These are phyloP conservation scores for Ascaphus truei DNA, from an alignment of 2,113 vertebrate genomes.

Conservation along the genomic window DNA sequence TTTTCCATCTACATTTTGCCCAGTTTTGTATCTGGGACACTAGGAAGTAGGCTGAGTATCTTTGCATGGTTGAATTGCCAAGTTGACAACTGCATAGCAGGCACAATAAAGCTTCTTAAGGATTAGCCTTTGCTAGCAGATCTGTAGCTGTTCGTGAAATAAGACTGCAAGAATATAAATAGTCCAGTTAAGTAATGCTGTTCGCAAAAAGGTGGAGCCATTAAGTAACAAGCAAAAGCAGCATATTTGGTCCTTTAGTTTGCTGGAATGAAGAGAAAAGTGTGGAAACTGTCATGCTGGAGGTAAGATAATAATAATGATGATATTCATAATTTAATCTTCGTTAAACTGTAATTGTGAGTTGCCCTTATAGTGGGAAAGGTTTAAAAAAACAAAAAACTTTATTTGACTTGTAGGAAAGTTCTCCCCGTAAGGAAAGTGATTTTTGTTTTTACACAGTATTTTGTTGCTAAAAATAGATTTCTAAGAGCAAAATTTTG, in stretches of 20 bases:
- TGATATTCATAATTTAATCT: too few species aligned
- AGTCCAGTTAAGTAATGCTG: not conserved
- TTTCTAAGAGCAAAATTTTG: too few species aligned
- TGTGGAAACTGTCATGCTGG: not conserved
- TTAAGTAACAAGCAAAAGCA: not conserved
- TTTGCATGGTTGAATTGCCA: conserved; percentile 12
- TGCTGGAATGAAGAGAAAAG: conserved; percentile 11
- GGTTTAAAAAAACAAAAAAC: too few species aligned
- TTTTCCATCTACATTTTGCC: too few species aligned
- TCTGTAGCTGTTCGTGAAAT: not conserved
- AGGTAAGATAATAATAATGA: conserved; percentile 20
- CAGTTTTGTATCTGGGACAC: too few species aligned
- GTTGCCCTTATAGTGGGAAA: too few species aligned
- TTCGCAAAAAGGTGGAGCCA: not conserved
- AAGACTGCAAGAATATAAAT: not conserved
- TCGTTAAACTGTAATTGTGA: too few species aligned
- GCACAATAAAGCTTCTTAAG: conserved; percentile 22
- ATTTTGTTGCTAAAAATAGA: too few species aligned
- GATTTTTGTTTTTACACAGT: too few species aligned
- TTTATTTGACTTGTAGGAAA: too few species aligned
- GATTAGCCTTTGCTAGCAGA: conserved; percentile 17
- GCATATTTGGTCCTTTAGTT: not conserved
- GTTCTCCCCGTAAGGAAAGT: too few species aligned
- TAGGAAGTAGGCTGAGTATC: not conserved
- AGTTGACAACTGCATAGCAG: conserved; percentile 19